A percentile compares a stretch with the other conserved stretches of the same genome.
Evolutionary conservation across 2,113 vertebrate genomes (phyloP).

Genomic region (Dromaius novaehollandiae): DNA sequence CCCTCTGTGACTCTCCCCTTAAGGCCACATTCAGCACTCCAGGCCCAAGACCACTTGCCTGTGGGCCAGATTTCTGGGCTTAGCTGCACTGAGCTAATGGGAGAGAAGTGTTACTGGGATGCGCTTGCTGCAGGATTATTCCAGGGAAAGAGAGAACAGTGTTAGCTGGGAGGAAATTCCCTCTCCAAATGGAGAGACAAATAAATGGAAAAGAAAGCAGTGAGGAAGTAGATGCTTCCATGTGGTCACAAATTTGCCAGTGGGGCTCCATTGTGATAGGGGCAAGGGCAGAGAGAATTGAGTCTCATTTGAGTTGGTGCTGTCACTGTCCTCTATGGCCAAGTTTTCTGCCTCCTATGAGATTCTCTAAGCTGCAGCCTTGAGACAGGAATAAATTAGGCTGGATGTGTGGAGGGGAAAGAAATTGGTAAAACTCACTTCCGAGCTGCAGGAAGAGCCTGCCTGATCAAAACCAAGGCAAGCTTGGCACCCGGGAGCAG

Average conservation of each 20-base stretch:
- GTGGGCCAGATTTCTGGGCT: background rate
- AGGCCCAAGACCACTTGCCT: background rate
- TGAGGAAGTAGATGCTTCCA: background rate
- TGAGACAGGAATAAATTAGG: background rate
- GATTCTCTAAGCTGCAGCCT: background rate
- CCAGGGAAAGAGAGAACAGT: fast-evolving
- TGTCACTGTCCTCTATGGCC: background rate
- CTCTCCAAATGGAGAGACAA: background rate
- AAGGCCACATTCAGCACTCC: background rate
- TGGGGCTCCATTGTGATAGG: background rate
- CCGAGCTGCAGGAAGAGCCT: background rate
- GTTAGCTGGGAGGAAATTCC: no score
- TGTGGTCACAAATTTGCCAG: background rate
- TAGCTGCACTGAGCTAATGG: background rate
- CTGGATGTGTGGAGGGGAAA: fast-evolving
- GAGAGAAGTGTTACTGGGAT: no score
- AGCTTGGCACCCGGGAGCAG: background rate
- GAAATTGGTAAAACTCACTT: background rate
- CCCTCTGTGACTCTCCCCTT: no score
- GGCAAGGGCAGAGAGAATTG: background rate
- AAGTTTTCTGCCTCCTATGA: background rate
- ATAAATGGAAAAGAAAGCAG: background rate
- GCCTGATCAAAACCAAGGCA: fast-evolving
- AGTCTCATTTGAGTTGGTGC: background rate
- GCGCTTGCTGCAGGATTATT: background rate